These are phyloP conservation scores for Saxidomus purpurata DNA, from an alignment of 1,140 invertebrate genomes.

Conservation along the genomic window DNA sequence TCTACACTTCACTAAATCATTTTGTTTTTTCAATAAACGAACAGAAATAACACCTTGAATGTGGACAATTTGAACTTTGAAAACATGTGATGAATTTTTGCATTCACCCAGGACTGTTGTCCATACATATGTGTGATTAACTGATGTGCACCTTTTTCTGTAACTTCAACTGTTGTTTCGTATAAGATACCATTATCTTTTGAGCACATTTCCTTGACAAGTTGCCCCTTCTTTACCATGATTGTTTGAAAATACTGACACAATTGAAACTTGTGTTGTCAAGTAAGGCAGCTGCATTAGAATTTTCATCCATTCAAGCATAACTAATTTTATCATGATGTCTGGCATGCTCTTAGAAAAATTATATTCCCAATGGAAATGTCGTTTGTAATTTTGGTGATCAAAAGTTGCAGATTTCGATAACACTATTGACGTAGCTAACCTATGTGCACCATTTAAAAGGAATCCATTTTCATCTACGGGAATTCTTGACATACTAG, in stretches of 20 bases:
- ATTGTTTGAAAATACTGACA: conserved; percentile 13
- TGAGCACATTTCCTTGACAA: not conserved
- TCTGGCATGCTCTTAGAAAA: not conserved
- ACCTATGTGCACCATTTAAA: not conserved
- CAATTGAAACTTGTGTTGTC: not conserved
- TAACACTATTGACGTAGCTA: not conserved
- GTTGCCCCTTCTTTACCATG: not conserved
- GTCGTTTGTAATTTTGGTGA: not conserved
- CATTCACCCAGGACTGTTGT: not conserved
- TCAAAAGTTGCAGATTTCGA: not conserved
- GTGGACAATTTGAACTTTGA: not conserved
- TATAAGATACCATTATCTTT: not conserved
- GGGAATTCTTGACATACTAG: not conserved
- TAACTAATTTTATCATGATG: not conserved
- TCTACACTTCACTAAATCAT: not conserved
- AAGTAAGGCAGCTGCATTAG: not conserved
- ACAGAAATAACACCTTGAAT: not conserved
- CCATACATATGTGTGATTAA: conserved; percentile 20
- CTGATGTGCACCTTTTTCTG: not conserved
- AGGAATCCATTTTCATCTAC: not conserved
- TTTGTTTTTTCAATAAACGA: not conserved
- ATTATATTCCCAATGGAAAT: not conserved
- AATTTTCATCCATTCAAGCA: conserved; percentile 21
- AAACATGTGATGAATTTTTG: not conserved
- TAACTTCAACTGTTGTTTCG: not conserved